phyloP scores from a whole-genome alignment of 2,113 vertebrate genomes.

The Microcebus ravelobensis region DNA sequence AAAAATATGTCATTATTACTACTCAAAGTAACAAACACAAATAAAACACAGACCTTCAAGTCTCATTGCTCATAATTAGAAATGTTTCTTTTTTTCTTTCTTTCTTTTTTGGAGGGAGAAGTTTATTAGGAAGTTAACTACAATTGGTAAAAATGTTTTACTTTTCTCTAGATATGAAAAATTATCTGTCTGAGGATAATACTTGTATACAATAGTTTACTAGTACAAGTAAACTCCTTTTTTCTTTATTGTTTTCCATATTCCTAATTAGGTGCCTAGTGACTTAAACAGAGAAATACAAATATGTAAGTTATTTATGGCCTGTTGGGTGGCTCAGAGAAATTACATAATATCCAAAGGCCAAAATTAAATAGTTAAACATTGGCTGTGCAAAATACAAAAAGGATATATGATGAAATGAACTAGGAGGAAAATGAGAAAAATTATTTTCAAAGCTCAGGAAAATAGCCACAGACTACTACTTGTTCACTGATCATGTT shows the following conservation, averaged over 20 bases:
- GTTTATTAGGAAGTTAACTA: slow-evolving; percentile 26
- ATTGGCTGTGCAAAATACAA: background rate
- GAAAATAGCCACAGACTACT: background rate
- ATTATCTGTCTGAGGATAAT: background rate
- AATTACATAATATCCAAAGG: background rate
- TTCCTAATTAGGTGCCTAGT: background rate
- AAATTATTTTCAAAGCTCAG: background rate
- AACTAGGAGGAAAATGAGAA: background rate
- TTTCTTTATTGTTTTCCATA: background rate
- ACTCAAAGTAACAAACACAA: background rate
- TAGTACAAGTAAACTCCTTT: background rate
- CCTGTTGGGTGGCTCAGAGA: background rate
- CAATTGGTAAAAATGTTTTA: background rate
- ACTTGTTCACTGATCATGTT: background rate
- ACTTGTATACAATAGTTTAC: background rate
- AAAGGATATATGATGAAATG: background rate
- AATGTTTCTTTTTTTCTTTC: background rate
- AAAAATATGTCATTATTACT: background rate
- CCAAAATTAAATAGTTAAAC: slow-evolving; percentile 43
- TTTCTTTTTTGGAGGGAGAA: background rate
- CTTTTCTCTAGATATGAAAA: background rate
- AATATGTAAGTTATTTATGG: background rate
- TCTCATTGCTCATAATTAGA: background rate
- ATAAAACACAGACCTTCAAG: background rate
- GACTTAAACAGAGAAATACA: background rate